These are phyloP conservation scores for Chrysina gloriosa DNA, from an alignment of 2,888 invertebrate genomes.

Conservation along the genomic window DNA sequence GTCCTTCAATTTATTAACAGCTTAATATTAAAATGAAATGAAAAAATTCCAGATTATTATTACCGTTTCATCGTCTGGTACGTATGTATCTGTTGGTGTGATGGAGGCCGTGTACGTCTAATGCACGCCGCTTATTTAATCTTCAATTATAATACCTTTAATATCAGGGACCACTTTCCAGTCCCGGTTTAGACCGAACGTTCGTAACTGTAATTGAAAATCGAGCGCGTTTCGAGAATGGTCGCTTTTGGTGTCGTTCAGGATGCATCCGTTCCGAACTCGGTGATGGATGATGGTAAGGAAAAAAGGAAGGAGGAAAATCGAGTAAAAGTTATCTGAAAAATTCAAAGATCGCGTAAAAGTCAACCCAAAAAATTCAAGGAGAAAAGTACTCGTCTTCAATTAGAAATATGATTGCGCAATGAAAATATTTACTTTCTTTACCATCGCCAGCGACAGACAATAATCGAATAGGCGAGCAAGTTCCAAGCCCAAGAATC, in stretches of 20 bases:
- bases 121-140: constrained; percentile 8
- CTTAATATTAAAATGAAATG: constrained; percentile 27
- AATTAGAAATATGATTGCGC: too few species aligned
- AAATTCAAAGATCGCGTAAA: too few species aligned
- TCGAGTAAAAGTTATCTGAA: too few species aligned
- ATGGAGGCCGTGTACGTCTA: neutral
- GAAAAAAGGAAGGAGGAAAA: too few species aligned
- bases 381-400: too few species aligned
- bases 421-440: constrained; percentile 1
- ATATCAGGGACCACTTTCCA: constrained; percentile 17
- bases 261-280: neutral
- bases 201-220: constrained; percentile 13
- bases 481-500: neutral
- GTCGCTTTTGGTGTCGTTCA: neutral
- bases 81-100: neutral
- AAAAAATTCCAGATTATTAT: constrained; percentile 5
- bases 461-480: neutral
- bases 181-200: neutral
- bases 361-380: too few species aligned
- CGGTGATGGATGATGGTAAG: too few species aligned
- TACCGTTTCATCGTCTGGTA: neutral
- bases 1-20: constrained; percentile 31
- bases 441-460: neutral
- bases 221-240: neutral
- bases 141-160: neutral